phyloP scores from a whole-genome alignment of 1,140 invertebrate genomes.

The Heterodera carotae region DNA sequence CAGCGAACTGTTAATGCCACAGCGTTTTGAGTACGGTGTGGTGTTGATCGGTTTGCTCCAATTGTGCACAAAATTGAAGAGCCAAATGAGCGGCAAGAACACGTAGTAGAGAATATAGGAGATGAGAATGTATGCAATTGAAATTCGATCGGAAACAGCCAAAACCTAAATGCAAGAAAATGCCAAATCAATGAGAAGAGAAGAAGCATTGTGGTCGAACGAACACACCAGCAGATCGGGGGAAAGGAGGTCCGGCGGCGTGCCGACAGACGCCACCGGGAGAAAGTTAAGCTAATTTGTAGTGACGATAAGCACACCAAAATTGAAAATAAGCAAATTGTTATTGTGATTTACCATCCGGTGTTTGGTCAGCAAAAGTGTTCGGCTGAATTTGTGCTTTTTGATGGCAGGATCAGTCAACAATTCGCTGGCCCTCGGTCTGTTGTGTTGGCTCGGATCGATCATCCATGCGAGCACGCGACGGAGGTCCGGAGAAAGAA shows the following conservation, averaged over 20 bases:
- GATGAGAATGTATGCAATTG: not conserved
- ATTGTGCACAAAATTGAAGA: constrained; percentile 15
- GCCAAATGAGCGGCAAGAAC: constrained; percentile 25
- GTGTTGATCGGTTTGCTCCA: constrained; percentile 24
- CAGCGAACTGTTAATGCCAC: constrained; percentile 19
- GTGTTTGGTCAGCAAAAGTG: constrained; percentile 21
- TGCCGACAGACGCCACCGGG: too few relatives aligned
- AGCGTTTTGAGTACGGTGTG: constrained; percentile 20
- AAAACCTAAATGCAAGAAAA: constrained; percentile 18
- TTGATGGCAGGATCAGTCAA: constrained; percentile 27
- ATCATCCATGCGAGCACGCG: constrained; percentile 41
- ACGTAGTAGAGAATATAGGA: constrained; percentile 14
- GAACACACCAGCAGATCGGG: too few relatives aligned
- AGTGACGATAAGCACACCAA: not conserved
- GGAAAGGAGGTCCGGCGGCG: too few relatives aligned
- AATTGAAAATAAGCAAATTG: not conserved
- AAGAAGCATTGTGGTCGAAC: too few relatives aligned
- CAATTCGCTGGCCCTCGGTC: constrained; percentile 38
- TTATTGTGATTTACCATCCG: not conserved
- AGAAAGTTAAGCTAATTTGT: not conserved
- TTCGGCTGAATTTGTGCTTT: constrained; percentile 9
- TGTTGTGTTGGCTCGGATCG: constrained; percentile 30
- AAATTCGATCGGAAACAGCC: constrained; percentile 9
- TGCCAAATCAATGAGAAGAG: too few relatives aligned
- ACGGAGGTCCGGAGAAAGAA: constrained; percentile 33